Evolutionary conservation across 2,888 invertebrate species (phyloP).

Genomic region (Chironomus riparius): DNA sequence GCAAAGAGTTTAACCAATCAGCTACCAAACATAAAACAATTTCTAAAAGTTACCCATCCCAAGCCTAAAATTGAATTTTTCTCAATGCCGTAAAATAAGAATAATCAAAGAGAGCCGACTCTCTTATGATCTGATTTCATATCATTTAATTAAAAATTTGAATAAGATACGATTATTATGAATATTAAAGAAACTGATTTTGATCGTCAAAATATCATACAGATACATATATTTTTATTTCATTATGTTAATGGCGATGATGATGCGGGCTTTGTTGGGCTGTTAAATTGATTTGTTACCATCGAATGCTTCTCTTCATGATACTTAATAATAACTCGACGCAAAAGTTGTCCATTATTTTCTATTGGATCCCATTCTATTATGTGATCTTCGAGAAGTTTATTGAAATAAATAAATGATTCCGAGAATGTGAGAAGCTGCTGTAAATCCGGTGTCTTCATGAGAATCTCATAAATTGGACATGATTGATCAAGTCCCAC

Average conservation of each 20-base stretch:
- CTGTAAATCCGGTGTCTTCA: constrained; percentile 55
- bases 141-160: too few relatives aligned
- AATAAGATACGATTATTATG: too few relatives aligned
- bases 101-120: too few relatives aligned
- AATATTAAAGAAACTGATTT: too few relatives aligned
- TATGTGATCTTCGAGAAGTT: constrained; percentile 46
- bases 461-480: constrained; percentile 53
- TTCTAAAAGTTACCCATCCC: too few relatives aligned
- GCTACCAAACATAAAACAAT: too few relatives aligned
- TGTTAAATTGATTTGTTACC: constrained; percentile 44
- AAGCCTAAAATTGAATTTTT: too few relatives aligned
- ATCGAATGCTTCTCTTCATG: constrained; percentile 53
- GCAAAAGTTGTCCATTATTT: not conserved
- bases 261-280: not conserved
- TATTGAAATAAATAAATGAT: constrained; percentile 43
- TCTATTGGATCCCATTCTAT: not conserved
- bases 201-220: too few relatives aligned
- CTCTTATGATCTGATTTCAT: too few relatives aligned
- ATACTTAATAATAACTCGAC: constrained; percentile 35
- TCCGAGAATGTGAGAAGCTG: constrained; percentile 56
- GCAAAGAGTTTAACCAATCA: too few relatives aligned
- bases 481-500: constrained; percentile 52
- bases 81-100: too few relatives aligned
- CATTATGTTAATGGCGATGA: constrained; percentile 4
- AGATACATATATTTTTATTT: not conserved